Base-by-base conservation (phyloP, 2,888 invertebrate genomes). In the Hirtodrosophila alboralis region DNA sequence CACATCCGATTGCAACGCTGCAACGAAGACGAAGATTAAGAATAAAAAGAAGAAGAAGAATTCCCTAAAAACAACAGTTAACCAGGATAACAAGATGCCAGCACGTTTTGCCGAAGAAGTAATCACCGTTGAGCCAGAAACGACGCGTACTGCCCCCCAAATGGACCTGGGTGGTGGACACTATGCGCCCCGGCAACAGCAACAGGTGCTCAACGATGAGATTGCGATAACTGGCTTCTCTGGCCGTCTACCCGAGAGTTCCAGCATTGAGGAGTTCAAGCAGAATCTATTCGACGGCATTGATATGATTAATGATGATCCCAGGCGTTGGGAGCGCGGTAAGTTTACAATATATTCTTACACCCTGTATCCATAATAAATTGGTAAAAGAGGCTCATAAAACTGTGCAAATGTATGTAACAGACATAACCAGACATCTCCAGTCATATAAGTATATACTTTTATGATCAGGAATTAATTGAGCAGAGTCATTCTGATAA, bases 221-320 rank as follows among this genome's bases (percentile, higher is more conserved):
- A 93, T 97, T 80, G 96, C 96, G 81, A 94, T 97, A 86, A 93
- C 95, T 41, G 97, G 97, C 13, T 92, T 97, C 79, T 96, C 96
- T 52, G 96, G 95, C 54, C 95, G 98, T 70, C 93, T 98, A 78
- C 99, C 99, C 8, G 97, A 98, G 91, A 96, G 96, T 69, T 93
- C 94, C 81, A 95, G 92, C 90, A 95, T 99, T 87, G 96, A 96
- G 77, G 98, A 99, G 91, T 98, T 99, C 91, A 95, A 95, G 87
- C 93, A 95, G 85, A 95, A 98, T 90, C 93, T 99, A 49, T 95
- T 97, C 90, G 95, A 95, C 63, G 96, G 97, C 49, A 93, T 97
- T 36, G 98, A 99, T 90, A 94, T 99, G 92, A 95, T 98, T 64
- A 98, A 97, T 23, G 97, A 96, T 75, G 97, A 98, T 89, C 95